Evolutionary conservation across 1,140 invertebrate genomes (phyloP).

Genomic region (Archivesica marissinica): DNA sequence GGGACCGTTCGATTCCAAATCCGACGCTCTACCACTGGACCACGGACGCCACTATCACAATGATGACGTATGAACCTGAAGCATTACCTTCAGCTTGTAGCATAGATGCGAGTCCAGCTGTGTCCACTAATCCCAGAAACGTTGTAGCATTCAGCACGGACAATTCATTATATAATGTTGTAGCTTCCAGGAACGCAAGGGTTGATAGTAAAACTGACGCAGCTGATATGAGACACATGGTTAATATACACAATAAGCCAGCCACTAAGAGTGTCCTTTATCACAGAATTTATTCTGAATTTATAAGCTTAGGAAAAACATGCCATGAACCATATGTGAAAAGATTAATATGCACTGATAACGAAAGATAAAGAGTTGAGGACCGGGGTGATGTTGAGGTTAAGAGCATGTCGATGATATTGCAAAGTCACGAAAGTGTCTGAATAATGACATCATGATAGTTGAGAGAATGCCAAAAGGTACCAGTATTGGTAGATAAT

Average conservation of each 20-base stretch:
- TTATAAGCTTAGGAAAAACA: background rate
- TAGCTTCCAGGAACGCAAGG: background rate
- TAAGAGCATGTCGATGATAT: no score
- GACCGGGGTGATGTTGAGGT: background rate
- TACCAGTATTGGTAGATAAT: no score
- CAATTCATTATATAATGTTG: conserved; percentile 20
- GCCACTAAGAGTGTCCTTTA: background rate
- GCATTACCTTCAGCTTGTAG: conserved; percentile 37
- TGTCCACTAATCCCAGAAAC: conserved; percentile 52
- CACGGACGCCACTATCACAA: background rate
- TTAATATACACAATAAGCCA: background rate
- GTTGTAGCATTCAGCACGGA: conserved; percentile 58
- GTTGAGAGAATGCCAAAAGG: no score
- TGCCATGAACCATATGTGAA: background rate
- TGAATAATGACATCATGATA: no score
- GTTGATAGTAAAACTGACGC: background rate
- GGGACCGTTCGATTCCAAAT: background rate
- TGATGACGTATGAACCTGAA: background rate
- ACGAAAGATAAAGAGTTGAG: background rate
- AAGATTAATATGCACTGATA: background rate
- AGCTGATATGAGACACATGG: background rate
- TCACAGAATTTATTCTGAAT: background rate
- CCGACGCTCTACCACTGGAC: background rate
- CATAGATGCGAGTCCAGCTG: conserved; percentile 61
- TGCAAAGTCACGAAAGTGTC: background rate